Conservation (phyloP, 2,888 invertebrate species). For the Coenonympha glycerion region DNA sequence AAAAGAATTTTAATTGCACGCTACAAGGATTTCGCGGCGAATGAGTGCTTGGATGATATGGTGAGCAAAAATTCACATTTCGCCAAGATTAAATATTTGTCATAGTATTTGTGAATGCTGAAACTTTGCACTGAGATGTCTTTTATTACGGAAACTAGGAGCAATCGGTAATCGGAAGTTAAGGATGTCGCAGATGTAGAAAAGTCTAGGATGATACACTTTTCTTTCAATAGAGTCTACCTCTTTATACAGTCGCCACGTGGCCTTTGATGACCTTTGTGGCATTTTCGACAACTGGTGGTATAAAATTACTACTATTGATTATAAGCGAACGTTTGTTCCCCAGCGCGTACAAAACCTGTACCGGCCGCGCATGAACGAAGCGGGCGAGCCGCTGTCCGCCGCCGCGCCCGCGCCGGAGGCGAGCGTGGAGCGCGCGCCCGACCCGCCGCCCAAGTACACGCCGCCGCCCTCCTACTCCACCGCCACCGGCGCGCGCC, state of each 20-base stretch:
- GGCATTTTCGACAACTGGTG: too few species aligned
- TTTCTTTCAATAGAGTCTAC: too few species aligned
- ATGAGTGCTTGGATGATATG: conserved; percentile 60
- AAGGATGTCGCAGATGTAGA: too few species aligned
- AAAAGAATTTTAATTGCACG: conserved; percentile 30
- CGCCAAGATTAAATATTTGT: too few species aligned
- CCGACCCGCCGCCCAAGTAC: conserved; percentile 93
- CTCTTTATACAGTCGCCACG: too few species aligned
- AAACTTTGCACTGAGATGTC: too few species aligned
- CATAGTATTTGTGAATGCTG: too few species aligned
- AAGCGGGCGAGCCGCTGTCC: conserved; percentile 30
- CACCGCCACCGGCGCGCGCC: conserved; percentile 90
- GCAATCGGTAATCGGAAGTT: too few species aligned
- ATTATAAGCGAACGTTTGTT: not conserved
- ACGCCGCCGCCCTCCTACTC: conserved; percentile 95
- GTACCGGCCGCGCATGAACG: conserved; percentile 83
- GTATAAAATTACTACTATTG: too few species aligned
- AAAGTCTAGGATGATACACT: too few species aligned
- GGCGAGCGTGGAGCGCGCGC: conserved; percentile 30
- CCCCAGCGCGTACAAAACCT: conserved; percentile 86
- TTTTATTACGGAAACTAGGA: too few species aligned
- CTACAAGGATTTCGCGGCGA: conserved; percentile 57
- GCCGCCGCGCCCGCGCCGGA: conserved; percentile 21
- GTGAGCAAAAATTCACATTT: conserved; percentile 42
- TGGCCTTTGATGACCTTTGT: too few species aligned